phyloP scores from a whole-genome alignment of 2,797 vertebrate genomes.

The Phrynocephalus forsythii region DNA sequence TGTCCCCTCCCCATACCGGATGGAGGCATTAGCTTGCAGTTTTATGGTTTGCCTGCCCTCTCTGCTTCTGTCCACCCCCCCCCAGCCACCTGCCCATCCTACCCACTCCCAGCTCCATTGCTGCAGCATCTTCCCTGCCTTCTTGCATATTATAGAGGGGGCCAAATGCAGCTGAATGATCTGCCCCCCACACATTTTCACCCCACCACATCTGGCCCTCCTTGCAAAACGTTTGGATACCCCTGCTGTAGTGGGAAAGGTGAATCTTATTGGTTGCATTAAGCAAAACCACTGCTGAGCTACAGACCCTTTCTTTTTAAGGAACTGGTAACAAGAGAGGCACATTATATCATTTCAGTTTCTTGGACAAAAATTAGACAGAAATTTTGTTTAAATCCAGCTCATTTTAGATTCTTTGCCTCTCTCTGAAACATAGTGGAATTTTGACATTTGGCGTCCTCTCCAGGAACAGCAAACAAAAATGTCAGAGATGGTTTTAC shows the following conservation, averaged over 20 bases:
- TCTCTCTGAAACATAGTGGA: neutral
- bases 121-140: no score
- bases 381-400: neutral
- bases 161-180: no score
- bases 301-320: neutral
- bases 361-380: neutral
- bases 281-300: neutral
- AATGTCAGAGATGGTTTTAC: neutral
- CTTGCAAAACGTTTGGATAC: no score
- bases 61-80: no score
- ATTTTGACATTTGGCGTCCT: neutral
- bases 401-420: neutral
- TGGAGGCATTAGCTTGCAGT: no score
- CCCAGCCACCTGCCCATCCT: no score
- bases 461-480: constrained; percentile 1
- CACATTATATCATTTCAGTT: constrained; percentile 1
- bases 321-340: neutral
- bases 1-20: no score
- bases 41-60: no score
- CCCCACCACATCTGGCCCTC: no score
- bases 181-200: no score
- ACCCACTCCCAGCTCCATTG: no score
- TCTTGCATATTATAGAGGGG: no score
- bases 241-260: neutral
- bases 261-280: neutral